Percentiles rank a stretch among this genome's conserved stretches.
These are phyloP conservation scores for Temnothorax unifasciatus DNA, from an alignment of 2,888 invertebrate species.

Conservation along the genomic window DNA sequence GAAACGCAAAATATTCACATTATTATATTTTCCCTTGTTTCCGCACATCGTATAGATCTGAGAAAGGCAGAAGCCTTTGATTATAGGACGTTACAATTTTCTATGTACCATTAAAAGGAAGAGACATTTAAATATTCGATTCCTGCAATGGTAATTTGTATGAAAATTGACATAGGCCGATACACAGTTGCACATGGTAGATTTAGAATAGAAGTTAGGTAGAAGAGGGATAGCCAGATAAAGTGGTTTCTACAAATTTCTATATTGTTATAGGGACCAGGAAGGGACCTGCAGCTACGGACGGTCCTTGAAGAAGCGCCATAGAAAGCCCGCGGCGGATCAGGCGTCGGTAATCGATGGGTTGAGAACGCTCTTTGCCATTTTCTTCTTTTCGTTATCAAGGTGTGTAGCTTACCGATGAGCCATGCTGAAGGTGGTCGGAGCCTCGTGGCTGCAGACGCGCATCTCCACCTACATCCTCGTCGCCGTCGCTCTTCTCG, in stretches of 20 bases:
- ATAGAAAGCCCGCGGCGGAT: constrained; percentile 70
- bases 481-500: constrained; percentile 90
- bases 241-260: neutral
- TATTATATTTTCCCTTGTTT: neutral
- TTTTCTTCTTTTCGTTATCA: constrained; percentile 73
- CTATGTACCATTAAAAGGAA: neutral
- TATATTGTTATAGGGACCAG: constrained; percentile 67
- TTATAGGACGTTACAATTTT: neutral
- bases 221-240: neutral
- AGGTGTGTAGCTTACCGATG: constrained; percentile 84
- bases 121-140: neutral
- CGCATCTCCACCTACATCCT: constrained; percentile 91
- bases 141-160: neutral
- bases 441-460: constrained; percentile 93
- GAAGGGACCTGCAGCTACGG: constrained; percentile 60
- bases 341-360: constrained; percentile 84
- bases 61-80: neutral
- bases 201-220: neutral
- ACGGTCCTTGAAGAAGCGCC: constrained; percentile 69
- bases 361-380: constrained; percentile 83
- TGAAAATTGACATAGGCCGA: neutral
- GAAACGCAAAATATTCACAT: neutral
- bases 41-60: neutral
- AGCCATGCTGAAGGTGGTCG: constrained; percentile 92
- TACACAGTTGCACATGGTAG: neutral